Percentiles rank a stretch among this genome's conserved stretches.
phyloP scores from a whole-genome alignment of 2,797 vertebrate genomes.

The Sebastes jordani region DNA sequence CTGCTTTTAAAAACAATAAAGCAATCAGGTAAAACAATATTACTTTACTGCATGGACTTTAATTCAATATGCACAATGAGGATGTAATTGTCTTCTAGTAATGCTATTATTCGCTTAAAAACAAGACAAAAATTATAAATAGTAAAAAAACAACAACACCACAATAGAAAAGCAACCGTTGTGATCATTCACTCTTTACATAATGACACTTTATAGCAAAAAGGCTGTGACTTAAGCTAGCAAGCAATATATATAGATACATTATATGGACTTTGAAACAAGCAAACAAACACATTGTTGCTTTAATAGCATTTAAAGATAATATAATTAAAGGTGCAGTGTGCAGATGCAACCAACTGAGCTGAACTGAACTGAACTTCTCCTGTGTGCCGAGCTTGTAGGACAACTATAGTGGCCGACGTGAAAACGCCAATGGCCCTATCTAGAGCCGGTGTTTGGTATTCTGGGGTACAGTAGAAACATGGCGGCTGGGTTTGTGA shows the following conservation, averaged over 20 bases:
- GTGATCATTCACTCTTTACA: conserved; percentile 3
- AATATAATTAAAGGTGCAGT: not conserved
- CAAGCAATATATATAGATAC: not conserved
- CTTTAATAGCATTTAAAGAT: not conserved
- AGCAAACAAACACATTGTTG: not conserved
- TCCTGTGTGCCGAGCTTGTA: too few relatives aligned
- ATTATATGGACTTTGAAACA: too few relatives aligned
- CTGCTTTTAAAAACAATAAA: not conserved
- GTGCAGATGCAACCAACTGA: too few relatives aligned
- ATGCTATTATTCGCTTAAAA: not conserved
- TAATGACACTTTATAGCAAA: conserved; percentile 15
- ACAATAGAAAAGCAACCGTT: not conserved
- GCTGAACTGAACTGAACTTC: too few relatives aligned
- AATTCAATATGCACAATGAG: not conserved
- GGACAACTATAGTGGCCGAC: too few relatives aligned
- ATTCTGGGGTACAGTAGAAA: too few relatives aligned
- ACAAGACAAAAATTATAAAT: not conserved
- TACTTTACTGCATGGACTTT: not conserved
- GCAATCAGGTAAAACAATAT: not conserved
- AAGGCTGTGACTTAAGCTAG: conserved; percentile 23
- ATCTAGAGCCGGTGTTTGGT: too few relatives aligned
- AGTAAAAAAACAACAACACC: not conserved
- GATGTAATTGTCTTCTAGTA: not conserved
- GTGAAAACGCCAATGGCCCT: too few relatives aligned
- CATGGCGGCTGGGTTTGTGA: too few relatives aligned